These are phyloP conservation scores for Calameuta filiformis DNA, from an alignment of 2,888 invertebrate genomes.

Conservation along the genomic window DNA sequence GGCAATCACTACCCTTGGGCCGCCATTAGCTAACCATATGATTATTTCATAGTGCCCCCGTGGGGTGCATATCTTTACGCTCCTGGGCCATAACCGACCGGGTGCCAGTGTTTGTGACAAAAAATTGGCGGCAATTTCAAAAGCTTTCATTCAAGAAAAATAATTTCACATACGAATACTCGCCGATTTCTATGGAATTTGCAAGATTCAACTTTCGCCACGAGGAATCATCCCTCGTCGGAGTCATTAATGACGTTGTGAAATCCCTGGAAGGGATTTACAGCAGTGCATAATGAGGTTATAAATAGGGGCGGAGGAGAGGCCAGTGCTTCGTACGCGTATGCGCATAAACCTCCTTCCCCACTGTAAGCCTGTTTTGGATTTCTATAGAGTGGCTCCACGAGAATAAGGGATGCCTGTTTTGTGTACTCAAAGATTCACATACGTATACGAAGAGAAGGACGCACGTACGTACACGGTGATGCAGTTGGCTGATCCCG, in stretches of 20 bases:
- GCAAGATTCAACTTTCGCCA: background rate
- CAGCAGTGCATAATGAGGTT: constrained; percentile 3
- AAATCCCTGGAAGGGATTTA: background rate
- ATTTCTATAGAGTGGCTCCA: background rate
- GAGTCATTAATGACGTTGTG: background rate
- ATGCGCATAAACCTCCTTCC: background rate
- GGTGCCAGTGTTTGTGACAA: background rate
- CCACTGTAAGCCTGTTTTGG: background rate
- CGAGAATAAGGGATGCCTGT: background rate
- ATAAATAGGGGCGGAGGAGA: constrained; percentile 17
- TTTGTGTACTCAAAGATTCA: background rate
- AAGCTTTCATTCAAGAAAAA: background rate
- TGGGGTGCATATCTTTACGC: constrained; percentile 42
- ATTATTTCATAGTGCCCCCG: constrained; percentile 62
- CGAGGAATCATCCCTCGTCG: background rate
- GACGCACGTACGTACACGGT: background rate
- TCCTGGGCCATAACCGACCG: background rate
- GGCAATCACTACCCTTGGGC: constrained; percentile 32
- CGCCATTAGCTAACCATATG: constrained; percentile 66
- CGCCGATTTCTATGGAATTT: background rate
- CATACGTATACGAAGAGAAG: background rate
- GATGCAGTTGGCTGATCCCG: background rate
- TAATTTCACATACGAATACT: background rate
- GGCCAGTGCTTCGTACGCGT: constrained; percentile 10
- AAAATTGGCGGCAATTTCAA: background rate